These are phyloP conservation scores for Poeciliopsis gracilis DNA, from an alignment of 2,797 vertebrate species.

Conservation along the genomic window DNA sequence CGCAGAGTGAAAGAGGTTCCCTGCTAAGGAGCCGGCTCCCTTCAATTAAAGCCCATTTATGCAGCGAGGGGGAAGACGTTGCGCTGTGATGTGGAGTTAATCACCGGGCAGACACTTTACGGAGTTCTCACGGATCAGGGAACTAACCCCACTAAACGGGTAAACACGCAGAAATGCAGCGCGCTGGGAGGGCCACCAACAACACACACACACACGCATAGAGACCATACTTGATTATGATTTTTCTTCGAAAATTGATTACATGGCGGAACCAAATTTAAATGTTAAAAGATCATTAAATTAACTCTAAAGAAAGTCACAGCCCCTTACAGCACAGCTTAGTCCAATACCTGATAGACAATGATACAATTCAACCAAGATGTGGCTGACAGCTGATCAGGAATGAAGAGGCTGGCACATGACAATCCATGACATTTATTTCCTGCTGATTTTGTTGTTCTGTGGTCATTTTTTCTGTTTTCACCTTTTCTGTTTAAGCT, in stretches of 20 bases:
- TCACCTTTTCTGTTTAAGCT: not conserved
- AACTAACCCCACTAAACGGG: slow-evolving; percentile 75
- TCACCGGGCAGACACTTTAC: slow-evolving; percentile 82
- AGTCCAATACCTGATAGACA: not conserved
- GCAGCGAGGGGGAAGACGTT: slow-evolving; percentile 87
- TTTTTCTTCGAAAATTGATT: slow-evolving; percentile 38
- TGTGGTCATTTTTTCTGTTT: not conserved
- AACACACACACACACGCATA: slow-evolving; percentile 10
- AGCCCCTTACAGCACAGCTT: not conserved
- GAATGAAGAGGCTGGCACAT: slow-evolving; percentile 81
- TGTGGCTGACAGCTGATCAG: not conserved
- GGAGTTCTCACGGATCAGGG: slow-evolving; percentile 84
- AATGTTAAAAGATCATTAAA: slow-evolving; percentile 30
- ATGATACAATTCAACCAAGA: not conserved
- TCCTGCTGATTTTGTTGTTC: slow-evolving; percentile 52
- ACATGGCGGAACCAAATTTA: slow-evolving; percentile 35
- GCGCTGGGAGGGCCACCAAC: slow-evolving; percentile 45
- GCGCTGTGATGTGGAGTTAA: slow-evolving; percentile 88
- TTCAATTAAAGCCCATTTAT: slow-evolving; percentile 90
- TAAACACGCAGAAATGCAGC: slow-evolving; percentile 75
- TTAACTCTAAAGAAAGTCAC: slow-evolving; percentile 4
- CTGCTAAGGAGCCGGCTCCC: slow-evolving; percentile 84
- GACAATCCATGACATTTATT: slow-evolving; percentile 98
- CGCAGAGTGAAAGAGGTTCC: slow-evolving; percentile 84
- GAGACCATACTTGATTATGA: not conserved